Evolutionary conservation across 2,797 vertebrate species (phyloP).

Genomic region (Smutsia temminckii): DNA sequence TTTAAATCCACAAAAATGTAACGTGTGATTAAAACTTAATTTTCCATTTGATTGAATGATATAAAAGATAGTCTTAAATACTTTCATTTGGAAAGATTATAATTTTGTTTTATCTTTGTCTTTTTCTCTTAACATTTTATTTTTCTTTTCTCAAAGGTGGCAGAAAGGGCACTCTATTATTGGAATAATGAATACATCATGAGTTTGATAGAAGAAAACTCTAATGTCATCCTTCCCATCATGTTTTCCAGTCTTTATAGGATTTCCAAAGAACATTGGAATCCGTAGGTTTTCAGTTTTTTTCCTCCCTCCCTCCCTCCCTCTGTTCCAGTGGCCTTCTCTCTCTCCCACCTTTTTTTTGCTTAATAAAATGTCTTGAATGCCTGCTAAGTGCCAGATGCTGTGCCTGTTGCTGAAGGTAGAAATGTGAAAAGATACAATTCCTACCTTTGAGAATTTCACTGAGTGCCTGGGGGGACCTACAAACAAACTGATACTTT

Average conservation of each 20-base stretch:
- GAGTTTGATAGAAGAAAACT: conserved; percentile 99
- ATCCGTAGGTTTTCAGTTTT: conserved; percentile 91
- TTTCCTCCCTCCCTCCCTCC: rapidly evolving
- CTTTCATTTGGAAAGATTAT: conserved; percentile 37
- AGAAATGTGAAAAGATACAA: neutral
- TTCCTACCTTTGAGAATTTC: neutral
- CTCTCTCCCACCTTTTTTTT: neutral
- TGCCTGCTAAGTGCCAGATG: neutral
- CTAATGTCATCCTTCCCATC: conserved; percentile 98
- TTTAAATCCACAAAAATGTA: conserved; percentile 35
- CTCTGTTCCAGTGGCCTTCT: neutral
- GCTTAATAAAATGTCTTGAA: neutral
- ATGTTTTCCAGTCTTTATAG: conserved; percentile 99
- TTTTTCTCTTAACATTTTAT: conserved; percentile 64
- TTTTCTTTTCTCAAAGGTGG: conserved; percentile 88
- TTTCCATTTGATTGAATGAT: conserved; percentile 34
- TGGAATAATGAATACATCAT: conserved; percentile 99
- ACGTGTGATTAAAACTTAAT: conserved; percentile 50
- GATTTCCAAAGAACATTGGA: conserved; percentile 99
- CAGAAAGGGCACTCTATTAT: conserved; percentile 97
- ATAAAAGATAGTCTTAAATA: conserved; percentile 45
- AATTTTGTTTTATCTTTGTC: conserved; percentile 60
- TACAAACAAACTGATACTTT: neutral
- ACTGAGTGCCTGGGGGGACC: neutral
- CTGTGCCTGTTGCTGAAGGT: neutral